Conservation (phyloP, 2,113 vertebrate species). For the Elephas maximus region DNA sequence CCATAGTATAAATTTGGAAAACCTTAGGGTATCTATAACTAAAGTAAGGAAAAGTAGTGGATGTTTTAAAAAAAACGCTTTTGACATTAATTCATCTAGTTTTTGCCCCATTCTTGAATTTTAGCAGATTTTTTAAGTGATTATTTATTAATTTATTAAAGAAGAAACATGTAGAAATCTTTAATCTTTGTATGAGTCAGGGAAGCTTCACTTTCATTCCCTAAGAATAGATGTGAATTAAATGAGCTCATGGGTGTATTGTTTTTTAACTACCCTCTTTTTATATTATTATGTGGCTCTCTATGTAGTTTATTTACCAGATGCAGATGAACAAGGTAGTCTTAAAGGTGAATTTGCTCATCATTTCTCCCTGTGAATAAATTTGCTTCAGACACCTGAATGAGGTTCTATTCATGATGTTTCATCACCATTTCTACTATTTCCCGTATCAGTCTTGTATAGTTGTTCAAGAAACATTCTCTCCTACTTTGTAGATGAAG, state of each 20-base stretch:
- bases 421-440: background rate
- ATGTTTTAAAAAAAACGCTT: background rate
- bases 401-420: background rate
- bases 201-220: conserved; percentile 1
- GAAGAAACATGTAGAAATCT: conserved; percentile 1
- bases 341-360: conserved; percentile 1
- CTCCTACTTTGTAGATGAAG: background rate
- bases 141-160: conserved; percentile 9
- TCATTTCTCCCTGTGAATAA: background rate
- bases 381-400: background rate
- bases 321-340: background rate
- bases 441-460: background rate
- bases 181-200: background rate
- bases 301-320: conserved; percentile 34
- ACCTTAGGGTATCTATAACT: background rate
- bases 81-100: background rate
- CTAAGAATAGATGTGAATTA: background rate
- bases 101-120: conserved; percentile 25
- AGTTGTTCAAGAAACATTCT: background rate
- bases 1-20: conserved; percentile 20
- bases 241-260: background rate
- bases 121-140: conserved; percentile 22
- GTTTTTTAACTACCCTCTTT: background rate
- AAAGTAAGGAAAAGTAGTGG: background rate
- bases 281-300: background rate